phyloP scores from a whole-genome alignment of 2,888 invertebrate genomes.

The Trissolcus japonicus region DNA sequence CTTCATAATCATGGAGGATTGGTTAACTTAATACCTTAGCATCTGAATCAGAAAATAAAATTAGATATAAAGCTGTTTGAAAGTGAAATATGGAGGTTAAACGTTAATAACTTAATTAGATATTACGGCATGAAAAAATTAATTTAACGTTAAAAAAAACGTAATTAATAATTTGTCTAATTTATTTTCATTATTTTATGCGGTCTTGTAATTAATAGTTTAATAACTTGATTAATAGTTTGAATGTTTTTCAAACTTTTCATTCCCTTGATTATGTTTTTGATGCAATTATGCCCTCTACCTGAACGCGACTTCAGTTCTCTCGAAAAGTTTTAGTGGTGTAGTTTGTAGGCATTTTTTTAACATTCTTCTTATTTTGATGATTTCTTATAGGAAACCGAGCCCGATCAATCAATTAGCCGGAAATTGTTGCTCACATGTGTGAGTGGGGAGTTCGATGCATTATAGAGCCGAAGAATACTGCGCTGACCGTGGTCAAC shows the following conservation, averaged over 20 bases:
- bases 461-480: conserved; percentile 7
- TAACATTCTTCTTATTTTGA: conserved; percentile 7
- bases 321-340: background rate
- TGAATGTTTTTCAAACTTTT: background rate
- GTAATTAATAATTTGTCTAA: too few species aligned
- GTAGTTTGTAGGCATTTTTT: conserved; percentile 7
- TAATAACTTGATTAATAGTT: background rate
- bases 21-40: conserved; percentile 1
- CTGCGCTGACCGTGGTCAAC: conserved; percentile 45
- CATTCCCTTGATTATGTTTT: background rate
- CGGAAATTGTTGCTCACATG: background rate
- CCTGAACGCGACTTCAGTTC: conserved; percentile 6
- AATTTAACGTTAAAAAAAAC: too few species aligned
- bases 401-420: conserved; percentile 39
- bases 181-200: too few species aligned
- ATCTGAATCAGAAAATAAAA: too few species aligned
- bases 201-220: too few species aligned
- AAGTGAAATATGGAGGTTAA: too few species aligned
- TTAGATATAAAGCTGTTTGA: too few species aligned
- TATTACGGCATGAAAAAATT: too few species aligned
- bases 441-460: conserved; percentile 30
- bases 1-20: background rate
- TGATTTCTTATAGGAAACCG: background rate
- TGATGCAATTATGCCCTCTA: conserved; percentile 8
- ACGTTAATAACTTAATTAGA: too few species aligned